Evolutionary conservation across 2,113 vertebrate species (phyloP), one percentile per base, ranked within the genome.

Genomic region (Zapornia atra): DNA sequence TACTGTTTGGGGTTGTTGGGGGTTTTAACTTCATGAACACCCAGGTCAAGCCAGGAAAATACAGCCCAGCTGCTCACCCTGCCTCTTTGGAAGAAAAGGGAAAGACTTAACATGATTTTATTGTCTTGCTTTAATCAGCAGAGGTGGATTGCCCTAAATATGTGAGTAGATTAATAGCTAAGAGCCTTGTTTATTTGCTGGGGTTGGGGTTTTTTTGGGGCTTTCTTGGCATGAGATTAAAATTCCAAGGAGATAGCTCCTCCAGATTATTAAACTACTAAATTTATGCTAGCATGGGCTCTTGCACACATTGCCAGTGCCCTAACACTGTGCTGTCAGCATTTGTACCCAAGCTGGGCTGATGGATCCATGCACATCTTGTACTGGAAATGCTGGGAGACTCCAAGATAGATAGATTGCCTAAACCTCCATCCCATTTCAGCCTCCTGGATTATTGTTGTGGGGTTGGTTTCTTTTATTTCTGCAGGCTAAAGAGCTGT

Each of bases 241-340:
- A 96, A 97, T 90, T 96, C 95, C 92, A 85, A 69, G 92, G 92
- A 96, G 95, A 88, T 92, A 96, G 65, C 92, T 94, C 77, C 86
- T 96, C 83, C 80, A 94, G 88, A 96, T 96, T 82, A 96, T 95
- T 96, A 95, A 96, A 95, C 86, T 82, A 82, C 73, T 94, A 91
- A 88, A 94, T 95, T 95, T 95, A 70, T 79, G 82, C 88, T 65
- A 11, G 80, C n/a, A 56, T 86, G 82, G 76, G 92, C 94, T 94
- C 90, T 96, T 88, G 64, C 92, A 90, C 96, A 92, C 61, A 40
- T 92, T 93, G 96, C 93, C 92, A 86, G 92, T 96, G 61, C 86
- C 90, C 90, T 70, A 70, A 59, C 90, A 5, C 82, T 59, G 69
- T 94, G 77, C 90, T 92, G 94, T 91, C 95, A 94, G 96, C 90